phyloP scores from a whole-genome alignment of 2,888 invertebrate genomes.

The Agriopis aurantiaria region DNA sequence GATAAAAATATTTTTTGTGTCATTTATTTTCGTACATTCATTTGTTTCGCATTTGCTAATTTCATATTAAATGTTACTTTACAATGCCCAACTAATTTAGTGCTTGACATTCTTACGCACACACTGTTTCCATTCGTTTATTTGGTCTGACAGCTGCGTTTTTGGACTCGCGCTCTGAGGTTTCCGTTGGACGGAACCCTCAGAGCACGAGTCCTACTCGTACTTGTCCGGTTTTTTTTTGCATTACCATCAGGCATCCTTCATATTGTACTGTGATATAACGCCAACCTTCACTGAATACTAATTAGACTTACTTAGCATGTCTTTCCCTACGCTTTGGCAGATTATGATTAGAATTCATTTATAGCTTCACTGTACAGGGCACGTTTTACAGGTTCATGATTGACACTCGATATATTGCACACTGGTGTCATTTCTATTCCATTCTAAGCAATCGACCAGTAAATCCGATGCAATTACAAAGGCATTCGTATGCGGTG shows the following conservation, averaged over 20 bases:
- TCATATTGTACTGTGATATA: constrained; percentile 47
- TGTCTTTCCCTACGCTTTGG: constrained; percentile 38
- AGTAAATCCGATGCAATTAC: constrained; percentile 36
- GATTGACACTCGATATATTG: constrained; percentile 48
- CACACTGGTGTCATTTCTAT: constrained; percentile 41
- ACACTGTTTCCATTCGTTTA: too few species aligned
- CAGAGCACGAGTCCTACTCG: too few species aligned
- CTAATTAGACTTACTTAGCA: constrained; percentile 45
- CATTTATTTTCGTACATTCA: neutral
- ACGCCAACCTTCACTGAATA: constrained; percentile 48
- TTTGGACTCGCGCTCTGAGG: too few species aligned
- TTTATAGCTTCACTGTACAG: constrained; percentile 42
- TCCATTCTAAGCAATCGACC: constrained; percentile 42
- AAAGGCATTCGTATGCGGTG: constrained; percentile 38
- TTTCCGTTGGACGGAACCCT: too few species aligned
- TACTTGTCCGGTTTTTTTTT: too few species aligned
- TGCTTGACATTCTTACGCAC: too few species aligned
- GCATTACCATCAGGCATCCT: constrained; percentile 41
- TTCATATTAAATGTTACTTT: neutral
- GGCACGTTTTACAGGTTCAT: constrained; percentile 44
- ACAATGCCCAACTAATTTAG: neutral
- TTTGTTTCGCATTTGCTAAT: neutral
- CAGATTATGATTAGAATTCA: constrained; percentile 50
- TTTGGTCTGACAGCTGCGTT: too few species aligned
- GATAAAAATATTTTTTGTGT: too few species aligned